A percentile compares a stretch with the other conserved stretches of the same genome.
Evolutionary conservation across 30 jellyfish, hydroid and myxozoan genomes (phyloP).

Genomic region (Catostylus mosaicus): DNA sequence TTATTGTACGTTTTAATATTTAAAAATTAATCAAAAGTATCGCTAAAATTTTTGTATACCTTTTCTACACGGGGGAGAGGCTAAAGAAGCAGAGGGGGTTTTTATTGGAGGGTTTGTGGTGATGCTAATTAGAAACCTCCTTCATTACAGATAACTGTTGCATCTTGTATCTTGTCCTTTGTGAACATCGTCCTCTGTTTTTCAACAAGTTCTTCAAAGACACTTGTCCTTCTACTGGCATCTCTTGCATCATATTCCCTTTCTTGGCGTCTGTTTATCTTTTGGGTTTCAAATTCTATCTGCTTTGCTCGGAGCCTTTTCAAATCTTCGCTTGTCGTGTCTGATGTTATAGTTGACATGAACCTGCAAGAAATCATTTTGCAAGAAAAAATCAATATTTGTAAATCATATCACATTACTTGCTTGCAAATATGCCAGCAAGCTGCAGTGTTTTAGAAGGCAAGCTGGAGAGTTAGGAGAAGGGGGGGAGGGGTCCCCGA

Average conservation of each 20-base stretch:
- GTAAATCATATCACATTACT: too few relatives aligned
- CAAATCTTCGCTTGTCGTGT: conserved; percentile 14
- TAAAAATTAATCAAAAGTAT: too few relatives aligned
- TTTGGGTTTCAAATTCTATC: neutral
- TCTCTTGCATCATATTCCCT: neutral
- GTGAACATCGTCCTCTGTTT: neutral
- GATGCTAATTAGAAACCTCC: neutral
- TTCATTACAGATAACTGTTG: neutral
- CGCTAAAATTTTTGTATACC: neutral
- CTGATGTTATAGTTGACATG: conserved; percentile 1
- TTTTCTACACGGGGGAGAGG: neutral
- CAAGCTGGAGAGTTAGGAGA: too few relatives aligned
- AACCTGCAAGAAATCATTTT: conserved; percentile 4
- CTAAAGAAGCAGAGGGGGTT: neutral
- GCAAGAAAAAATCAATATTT: too few relatives aligned
- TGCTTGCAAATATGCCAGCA: too few relatives aligned
- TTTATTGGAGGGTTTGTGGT: neutral
- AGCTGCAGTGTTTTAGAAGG: too few relatives aligned
- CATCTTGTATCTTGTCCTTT: neutral
- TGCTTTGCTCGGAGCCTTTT: conserved; percentile 25
- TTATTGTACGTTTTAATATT: neutral
- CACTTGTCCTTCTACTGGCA: neutral
- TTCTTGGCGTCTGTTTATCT: neutral
- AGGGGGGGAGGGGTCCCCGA: too few relatives aligned
- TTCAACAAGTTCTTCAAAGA: neutral